phyloP scores from a whole-genome alignment of 2,113 vertebrate genomes.

The Copsychus sechellarum region DNA sequence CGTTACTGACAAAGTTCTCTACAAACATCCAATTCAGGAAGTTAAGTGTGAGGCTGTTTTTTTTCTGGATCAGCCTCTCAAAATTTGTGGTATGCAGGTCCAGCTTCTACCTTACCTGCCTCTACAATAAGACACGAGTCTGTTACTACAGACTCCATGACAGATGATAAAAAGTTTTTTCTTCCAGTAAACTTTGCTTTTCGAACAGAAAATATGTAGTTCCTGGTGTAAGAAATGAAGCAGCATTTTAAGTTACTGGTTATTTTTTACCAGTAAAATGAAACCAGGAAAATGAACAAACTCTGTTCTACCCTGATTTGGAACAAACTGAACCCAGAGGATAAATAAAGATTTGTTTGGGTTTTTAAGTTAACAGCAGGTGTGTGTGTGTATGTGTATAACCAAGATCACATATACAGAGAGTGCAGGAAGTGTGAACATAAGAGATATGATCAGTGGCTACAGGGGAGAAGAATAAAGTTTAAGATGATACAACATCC shows the following conservation, averaged over 20 bases:
- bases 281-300: background rate
- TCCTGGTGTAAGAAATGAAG: background rate
- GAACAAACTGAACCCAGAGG: background rate
- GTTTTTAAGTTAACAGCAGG: background rate
- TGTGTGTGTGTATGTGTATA: background rate
- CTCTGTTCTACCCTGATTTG: background rate
- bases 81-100: background rate
- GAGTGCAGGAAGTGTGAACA: background rate
- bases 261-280: background rate
- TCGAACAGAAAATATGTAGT: background rate
- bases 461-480: background rate
- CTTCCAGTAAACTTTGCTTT: background rate
- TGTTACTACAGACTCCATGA: background rate
- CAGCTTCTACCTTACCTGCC: background rate
- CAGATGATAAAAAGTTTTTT: background rate
- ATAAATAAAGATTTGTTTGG: background rate
- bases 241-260: background rate
- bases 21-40: background rate
- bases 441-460: background rate
- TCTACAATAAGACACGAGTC: background rate
- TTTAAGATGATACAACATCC: conserved; percentile 33
- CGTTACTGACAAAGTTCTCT: background rate
- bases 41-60: background rate
- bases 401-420: background rate
- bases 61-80: background rate